phyloP scores from a whole-genome alignment of 2,113 vertebrate species.

The Pycnonotus jocosus region DNA sequence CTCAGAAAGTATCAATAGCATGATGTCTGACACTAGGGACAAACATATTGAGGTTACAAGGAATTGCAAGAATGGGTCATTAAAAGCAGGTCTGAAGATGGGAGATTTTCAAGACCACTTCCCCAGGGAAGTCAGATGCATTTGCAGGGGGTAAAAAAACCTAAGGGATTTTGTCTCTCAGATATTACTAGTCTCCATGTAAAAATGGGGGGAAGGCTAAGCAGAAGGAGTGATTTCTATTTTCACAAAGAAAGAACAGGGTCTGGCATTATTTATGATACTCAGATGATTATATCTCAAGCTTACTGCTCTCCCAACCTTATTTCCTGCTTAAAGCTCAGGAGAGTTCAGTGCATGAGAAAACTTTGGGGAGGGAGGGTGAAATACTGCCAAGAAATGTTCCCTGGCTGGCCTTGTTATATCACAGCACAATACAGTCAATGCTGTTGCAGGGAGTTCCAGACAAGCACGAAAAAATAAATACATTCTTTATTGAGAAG shows the following conservation, averaged over 20 bases:
- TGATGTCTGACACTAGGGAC: neutral
- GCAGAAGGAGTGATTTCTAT: neutral
- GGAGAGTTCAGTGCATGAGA: neutral
- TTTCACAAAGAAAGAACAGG: neutral
- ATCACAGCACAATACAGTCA: neutral
- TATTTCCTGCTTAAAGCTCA: conserved; percentile 30
- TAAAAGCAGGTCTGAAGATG: neutral
- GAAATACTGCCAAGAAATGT: neutral
- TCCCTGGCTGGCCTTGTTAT: neutral
- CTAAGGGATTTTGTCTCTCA: neutral
- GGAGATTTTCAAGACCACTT: neutral
- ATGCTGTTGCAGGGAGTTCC: neutral
- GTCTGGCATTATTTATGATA: neutral
- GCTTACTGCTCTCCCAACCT: neutral
- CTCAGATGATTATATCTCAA: neutral
- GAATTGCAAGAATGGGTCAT: neutral
- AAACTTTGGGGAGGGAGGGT: neutral
- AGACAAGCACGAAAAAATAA: neutral
- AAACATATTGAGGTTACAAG: neutral
- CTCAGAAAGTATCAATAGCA: conserved; percentile 35
- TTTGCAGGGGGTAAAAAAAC: neutral
- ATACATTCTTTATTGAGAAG: neutral
- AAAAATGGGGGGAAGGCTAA: neutral
- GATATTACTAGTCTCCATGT: neutral
- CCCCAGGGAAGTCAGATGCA: neutral